Conservation (phyloP, 2,888 invertebrate species). For the Thymelicus acteon region DNA sequence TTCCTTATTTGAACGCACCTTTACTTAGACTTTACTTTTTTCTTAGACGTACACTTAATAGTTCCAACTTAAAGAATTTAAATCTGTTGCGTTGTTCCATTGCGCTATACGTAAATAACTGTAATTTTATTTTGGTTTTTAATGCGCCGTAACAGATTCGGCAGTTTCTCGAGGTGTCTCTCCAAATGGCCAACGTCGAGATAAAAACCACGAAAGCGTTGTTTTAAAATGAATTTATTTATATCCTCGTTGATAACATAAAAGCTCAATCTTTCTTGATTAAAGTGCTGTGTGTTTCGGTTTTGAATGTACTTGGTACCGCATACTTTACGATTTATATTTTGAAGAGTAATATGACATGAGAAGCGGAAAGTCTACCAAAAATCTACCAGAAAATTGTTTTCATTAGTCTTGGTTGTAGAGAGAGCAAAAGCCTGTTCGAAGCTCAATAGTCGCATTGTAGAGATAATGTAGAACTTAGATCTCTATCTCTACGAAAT, state of each 20-base stretch:
- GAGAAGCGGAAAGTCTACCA: too few relatives aligned
- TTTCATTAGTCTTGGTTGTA: too few relatives aligned
- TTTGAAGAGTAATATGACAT: background rate
- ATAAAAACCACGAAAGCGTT: slow-evolving; percentile 26
- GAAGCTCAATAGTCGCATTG: too few relatives aligned
- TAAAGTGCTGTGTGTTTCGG: slow-evolving; percentile 27
- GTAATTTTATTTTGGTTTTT: slow-evolving; percentile 62
- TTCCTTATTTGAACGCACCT: slow-evolving; percentile 41
- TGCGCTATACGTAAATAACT: slow-evolving; percentile 56
- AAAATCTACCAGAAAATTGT: too few relatives aligned
- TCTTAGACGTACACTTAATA: slow-evolving; percentile 45
- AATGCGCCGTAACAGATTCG: slow-evolving; percentile 50
- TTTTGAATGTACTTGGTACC: background rate
- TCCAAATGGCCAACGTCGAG: slow-evolving; percentile 32
- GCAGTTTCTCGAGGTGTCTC: slow-evolving; percentile 45
- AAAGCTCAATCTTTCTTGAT: slow-evolving; percentile 37
- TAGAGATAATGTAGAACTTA: too few relatives aligned
- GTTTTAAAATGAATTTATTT: slow-evolving; percentile 37
- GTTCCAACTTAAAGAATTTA: slow-evolving; percentile 50
- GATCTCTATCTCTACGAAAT: too few relatives aligned
- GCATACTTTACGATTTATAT: background rate
- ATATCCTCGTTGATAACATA: slow-evolving; percentile 39
- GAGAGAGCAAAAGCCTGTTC: too few relatives aligned
- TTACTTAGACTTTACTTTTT: too few relatives aligned
- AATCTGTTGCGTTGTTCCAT: slow-evolving; percentile 48